Conservation (phyloP, 2,113 vertebrate genomes). For the Thalassoma bifasciatum region DNA sequence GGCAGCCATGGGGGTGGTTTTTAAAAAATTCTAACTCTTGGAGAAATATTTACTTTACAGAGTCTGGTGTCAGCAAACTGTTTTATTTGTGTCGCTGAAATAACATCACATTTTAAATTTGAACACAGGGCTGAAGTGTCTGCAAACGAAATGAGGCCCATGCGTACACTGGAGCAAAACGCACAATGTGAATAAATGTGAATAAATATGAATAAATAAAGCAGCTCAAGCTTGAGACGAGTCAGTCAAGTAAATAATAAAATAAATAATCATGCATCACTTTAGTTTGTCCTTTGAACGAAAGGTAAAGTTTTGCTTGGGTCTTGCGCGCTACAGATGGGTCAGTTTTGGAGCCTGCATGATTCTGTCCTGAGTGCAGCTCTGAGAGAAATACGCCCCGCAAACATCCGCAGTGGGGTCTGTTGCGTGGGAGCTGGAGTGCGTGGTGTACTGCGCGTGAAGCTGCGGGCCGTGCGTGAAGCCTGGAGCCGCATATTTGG, state of each 20-base stretch:
- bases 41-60: conserved; percentile 13
- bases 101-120: conserved; percentile 6
- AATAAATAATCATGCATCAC: neutral
- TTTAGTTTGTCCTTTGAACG: neutral
- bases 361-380: conserved; percentile 92
- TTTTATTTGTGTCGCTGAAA: conserved; percentile 26
- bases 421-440: conserved; percentile 34
- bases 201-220: conserved; percentile 28
- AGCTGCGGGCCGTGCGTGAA: conserved; percentile 51
- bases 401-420: conserved; percentile 82
- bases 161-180: neutral
- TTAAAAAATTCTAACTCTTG: neutral
- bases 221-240: conserved; percentile 7
- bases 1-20: neutral
- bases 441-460: conserved; percentile 45
- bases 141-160: neutral
- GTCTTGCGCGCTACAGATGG: conserved; percentile 86
- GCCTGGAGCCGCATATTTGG: conserved; percentile 56
- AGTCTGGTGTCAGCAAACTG: conserved; percentile 3
- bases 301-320: neutral
- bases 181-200: neutral
- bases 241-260: conserved; percentile 28
- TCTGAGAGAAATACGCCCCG: conserved; percentile 85
- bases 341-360: conserved; percentile 93
- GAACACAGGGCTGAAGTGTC: neutral